Evolutionary conservation across 2,797 vertebrate species (phyloP), one percentile per base, ranked within the genome.

Genomic region (Cephalopachus bancanus): DNA sequence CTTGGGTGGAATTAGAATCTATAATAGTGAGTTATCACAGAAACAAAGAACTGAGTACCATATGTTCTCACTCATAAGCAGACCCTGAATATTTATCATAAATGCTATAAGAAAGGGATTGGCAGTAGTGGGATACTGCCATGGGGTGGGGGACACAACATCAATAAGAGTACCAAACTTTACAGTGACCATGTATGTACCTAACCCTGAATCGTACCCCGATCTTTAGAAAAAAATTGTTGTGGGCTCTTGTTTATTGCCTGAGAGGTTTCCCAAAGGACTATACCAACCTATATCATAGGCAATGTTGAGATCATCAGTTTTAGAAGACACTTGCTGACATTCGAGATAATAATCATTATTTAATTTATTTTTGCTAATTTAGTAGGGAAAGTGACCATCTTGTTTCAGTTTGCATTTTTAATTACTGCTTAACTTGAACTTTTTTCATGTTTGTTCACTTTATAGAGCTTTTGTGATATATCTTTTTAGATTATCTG

Each of bases 351-450:
- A 65, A 19, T 37, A 51, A 59, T 64, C 22, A 37, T 51, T 64
- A 86, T 74, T 37, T 37, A 10, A 55, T 57, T 89, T n/a, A 7
- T 24, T 86, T 89, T 81, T 88, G 49, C 51, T 88, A 59, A 69
- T 93, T 89, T n/a, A 87, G 28, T 57, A 88, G 24, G 37, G 22
- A 62, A 72, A 74, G 67, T 30, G 10, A 4, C 9, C 65, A 59
- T 79, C 28, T 84, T 67, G 7, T 83, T 93, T 95, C 19, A 78
- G 3, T n/a, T 62, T 89, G 57, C 17, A 37, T 86, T 76, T 94
- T 94, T n/a, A 93, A 79, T 84, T 74, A 19, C 7, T 53, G 19
- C 17, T 72, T 37, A 33, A n/a, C 16, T 12, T 16, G 53, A 67
- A n/a, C 2, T 76, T 55, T 74, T 16, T 9, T 20, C 26, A 3